Conservation (phyloP, 2,113 vertebrate genomes). For the Prunella himalayana region DNA sequence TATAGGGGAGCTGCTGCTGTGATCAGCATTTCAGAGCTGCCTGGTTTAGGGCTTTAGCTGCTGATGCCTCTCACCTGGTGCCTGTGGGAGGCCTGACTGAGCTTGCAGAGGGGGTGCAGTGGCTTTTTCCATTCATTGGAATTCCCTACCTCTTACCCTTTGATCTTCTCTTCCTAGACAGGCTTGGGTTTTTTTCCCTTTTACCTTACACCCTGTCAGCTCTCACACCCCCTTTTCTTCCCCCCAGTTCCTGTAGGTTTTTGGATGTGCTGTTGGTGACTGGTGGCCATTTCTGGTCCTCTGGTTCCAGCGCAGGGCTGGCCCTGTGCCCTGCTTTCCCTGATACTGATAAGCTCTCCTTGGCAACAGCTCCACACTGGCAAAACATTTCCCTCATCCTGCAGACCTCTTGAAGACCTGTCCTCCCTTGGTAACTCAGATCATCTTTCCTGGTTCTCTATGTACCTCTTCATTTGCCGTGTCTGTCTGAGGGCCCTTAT, state of each 20-base stretch:
- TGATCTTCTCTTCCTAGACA: not conserved
- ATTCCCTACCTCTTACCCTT: not conserved
- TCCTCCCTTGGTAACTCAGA: not conserved
- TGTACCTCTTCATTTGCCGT: not conserved
- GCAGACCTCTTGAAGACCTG: not conserved
- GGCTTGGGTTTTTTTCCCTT: not conserved
- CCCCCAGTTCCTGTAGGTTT: rapidly evolving
- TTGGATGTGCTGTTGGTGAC: rapidly evolving
- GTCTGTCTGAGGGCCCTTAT: not conserved
- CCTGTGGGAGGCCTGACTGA: not conserved
- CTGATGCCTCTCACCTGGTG: not conserved
- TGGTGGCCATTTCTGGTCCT: not conserved
- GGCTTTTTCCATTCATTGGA: not conserved
- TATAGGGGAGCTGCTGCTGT: not conserved
- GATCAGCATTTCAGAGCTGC: not conserved
- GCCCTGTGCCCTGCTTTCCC: not conserved
- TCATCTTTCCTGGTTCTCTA: not conserved
- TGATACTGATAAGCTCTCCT: not conserved
- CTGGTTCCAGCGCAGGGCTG: not conserved
- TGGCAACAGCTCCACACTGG: not conserved
- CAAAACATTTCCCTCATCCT: not conserved
- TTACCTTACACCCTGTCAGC: not conserved
- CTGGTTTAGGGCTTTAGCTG: not conserved
- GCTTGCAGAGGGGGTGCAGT: not conserved
- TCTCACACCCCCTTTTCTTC: not conserved